Evolutionary conservation across 2,113 vertebrate species (phyloP).

Genomic region (Petrocephalus microphthalmus): DNA sequence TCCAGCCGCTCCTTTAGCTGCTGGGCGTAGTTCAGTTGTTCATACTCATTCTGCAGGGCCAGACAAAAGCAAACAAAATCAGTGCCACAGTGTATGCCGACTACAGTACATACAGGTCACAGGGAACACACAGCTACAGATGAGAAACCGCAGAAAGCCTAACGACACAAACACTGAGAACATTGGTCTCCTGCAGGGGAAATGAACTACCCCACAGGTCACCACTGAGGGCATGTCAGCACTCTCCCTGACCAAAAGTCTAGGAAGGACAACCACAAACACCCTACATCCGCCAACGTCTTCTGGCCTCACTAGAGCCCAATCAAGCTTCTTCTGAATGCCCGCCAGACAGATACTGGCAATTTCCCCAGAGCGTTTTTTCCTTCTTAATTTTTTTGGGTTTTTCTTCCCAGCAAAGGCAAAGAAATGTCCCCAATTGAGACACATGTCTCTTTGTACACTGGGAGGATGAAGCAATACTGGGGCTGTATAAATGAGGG

Average conservation of each 20-base stretch:
- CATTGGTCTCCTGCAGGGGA: background rate
- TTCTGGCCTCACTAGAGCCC: background rate
- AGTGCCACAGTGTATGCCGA: background rate
- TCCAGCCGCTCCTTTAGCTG: slow-evolving; percentile 94
- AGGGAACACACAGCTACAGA: background rate
- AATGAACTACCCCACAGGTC: background rate
- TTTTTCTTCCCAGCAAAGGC: background rate
- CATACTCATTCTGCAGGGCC: slow-evolving; percentile 79
- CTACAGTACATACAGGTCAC: background rate
- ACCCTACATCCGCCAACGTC: background rate
- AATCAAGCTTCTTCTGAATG: background rate
- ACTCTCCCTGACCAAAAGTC: background rate
- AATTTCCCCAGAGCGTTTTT: background rate
- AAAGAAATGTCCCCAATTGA: background rate
- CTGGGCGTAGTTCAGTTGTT: slow-evolving; percentile 92
- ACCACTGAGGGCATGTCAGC: background rate
- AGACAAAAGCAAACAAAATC: background rate
- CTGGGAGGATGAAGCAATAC: background rate
- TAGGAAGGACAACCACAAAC: background rate
- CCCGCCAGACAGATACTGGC: background rate
- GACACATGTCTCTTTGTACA: background rate
- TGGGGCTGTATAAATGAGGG: background rate
- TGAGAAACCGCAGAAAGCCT: background rate
- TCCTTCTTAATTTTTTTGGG: background rate
- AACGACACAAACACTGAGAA: background rate